These are phyloP conservation scores for Prietella phreatophila DNA, from an alignment of 2,113 vertebrate genomes.

Conservation along the genomic window DNA sequence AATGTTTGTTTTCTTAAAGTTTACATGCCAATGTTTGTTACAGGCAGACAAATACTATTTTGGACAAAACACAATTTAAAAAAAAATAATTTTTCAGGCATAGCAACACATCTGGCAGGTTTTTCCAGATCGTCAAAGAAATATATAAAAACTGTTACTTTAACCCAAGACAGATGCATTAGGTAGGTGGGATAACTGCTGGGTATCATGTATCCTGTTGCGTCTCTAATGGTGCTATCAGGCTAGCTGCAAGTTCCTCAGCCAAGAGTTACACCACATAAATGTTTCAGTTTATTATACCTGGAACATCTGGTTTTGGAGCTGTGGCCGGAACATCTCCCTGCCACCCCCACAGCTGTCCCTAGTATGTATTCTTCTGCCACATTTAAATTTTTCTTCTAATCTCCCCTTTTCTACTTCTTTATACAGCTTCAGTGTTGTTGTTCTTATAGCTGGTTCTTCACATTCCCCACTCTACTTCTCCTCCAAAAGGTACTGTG, in stretches of 20 bases:
- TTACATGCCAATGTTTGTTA: neutral
- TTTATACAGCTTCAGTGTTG: neutral
- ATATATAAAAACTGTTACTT: no score
- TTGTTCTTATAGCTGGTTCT: neutral
- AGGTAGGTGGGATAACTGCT: neutral
- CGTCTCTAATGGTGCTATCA: neutral
- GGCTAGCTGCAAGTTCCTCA: neutral
- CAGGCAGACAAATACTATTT: neutral
- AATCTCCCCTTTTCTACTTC: neutral
- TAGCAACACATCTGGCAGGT: neutral
- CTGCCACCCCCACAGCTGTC: neutral
- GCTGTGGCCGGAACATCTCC: neutral
- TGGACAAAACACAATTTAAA: neutral
- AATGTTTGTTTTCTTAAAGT: neutral
- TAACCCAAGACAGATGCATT: neutral
- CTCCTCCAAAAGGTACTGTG: neutral
- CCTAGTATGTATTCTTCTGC: neutral
- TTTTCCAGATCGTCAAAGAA: no score
- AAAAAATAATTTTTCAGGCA: neutral
- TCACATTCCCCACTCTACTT: neutral
- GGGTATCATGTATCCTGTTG: neutral
- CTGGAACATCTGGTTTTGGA: neutral
- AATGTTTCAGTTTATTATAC: neutral
- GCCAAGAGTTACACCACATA: neutral
- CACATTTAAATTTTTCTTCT: neutral